Percentiles rank a stretch among this genome's conserved stretches.
Evolutionary conservation across 92 coral and sea anemone species (phyloP).

Genomic region (Scolanthus callimorphus): DNA sequence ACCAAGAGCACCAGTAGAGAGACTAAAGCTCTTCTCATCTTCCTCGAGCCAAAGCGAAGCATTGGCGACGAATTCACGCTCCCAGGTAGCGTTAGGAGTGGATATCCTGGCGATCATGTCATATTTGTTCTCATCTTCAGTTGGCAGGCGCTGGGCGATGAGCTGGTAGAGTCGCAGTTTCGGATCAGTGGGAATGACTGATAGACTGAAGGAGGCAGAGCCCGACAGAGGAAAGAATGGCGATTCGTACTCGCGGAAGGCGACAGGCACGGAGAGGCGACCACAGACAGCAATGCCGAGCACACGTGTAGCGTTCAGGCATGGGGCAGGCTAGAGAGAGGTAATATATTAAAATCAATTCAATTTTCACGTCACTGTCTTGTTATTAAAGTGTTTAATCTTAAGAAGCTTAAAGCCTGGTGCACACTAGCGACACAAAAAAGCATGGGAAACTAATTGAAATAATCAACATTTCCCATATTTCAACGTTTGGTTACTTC

Average conservation of each 20-base stretch:
- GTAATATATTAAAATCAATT: too few species aligned
- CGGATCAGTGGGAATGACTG: constrained; percentile 80
- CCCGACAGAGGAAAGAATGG: constrained; percentile 98
- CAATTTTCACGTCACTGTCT: too few species aligned
- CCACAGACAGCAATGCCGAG: constrained; percentile 86
- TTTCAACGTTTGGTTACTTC: too few species aligned
- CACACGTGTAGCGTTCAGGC: constrained; percentile 78
- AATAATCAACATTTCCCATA: too few species aligned
- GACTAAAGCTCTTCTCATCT: constrained; percentile 64
- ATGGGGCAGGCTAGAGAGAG: constrained; percentile 69
- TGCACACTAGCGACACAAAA: too few species aligned
- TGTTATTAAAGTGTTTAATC: too few species aligned
- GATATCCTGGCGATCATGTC: constrained; percentile 74
- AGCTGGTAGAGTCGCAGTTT: constrained; percentile 87
- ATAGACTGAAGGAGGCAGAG: constrained; percentile 80
- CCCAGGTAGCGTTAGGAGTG: constrained; percentile 96
- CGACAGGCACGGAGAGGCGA: constrained; percentile 82
- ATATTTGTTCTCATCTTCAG: constrained; percentile 79
- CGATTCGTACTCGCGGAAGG: constrained; percentile 77
- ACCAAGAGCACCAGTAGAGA: constrained; percentile 84
- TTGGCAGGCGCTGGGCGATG: constrained; percentile 65
- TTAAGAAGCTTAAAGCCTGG: too few species aligned
- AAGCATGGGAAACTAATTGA: too few species aligned
- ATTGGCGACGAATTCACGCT: constrained; percentile 84
- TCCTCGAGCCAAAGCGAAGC: constrained; percentile 70